Conservation (phyloP, 2,888 invertebrate genomes). For the Neoascia interrupta region DNA sequence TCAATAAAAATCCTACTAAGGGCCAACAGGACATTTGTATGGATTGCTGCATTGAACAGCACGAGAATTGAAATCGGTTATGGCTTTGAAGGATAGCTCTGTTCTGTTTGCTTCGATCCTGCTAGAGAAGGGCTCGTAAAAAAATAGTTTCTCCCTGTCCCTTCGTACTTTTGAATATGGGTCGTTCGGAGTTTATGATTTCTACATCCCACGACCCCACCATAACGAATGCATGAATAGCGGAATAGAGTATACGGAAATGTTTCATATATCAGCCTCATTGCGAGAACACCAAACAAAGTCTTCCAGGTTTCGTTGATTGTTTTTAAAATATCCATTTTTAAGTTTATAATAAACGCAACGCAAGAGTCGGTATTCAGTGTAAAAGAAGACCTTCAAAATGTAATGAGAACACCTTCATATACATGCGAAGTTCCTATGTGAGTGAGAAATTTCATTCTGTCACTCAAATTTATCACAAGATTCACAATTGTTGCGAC, state of each 20-base stretch:
- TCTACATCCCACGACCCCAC: slow-evolving; percentile 1
- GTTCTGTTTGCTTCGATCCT: slow-evolving; percentile 43
- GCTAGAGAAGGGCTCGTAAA: slow-evolving; percentile 46
- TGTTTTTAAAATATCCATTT: too few relatives aligned
- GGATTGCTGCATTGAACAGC: slow-evolving; percentile 30
- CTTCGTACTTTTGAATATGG: slow-evolving; percentile 11
- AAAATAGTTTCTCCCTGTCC: slow-evolving; percentile 16
- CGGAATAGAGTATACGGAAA: background rate
- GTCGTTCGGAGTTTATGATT: slow-evolving; percentile 59
- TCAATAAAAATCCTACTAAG: slow-evolving; percentile 54
- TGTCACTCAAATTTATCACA: too few relatives aligned
- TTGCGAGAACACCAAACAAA: too few relatives aligned
- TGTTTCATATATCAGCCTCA: background rate
- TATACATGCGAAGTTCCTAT: too few relatives aligned
- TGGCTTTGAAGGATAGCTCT: slow-evolving; percentile 58
- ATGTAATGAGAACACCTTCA: too few relatives aligned
- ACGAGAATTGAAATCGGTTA: slow-evolving; percentile 41
- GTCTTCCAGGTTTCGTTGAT: too few relatives aligned
- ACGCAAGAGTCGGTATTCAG: too few relatives aligned
- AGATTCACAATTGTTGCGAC: too few relatives aligned
- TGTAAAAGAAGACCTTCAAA: too few relatives aligned
- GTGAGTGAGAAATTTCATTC: too few relatives aligned
- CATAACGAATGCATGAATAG: background rate
- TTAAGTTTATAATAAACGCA: too few relatives aligned
- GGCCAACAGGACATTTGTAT: background rate